Evolutionary conservation across 2,888 invertebrate species (phyloP).

Genomic region (Lapara coniferarum): DNA sequence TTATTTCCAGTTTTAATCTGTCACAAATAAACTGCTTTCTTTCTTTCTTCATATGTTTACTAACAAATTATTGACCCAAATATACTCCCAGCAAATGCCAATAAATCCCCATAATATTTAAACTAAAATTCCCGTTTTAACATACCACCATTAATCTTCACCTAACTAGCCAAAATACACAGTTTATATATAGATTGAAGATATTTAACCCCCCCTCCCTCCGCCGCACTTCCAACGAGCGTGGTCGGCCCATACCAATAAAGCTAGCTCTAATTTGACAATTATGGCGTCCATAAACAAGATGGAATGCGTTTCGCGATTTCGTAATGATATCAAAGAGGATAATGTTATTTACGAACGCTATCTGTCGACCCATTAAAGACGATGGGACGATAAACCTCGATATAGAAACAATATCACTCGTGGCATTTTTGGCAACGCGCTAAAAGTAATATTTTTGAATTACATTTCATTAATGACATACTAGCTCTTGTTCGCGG

Average conservation of each 20-base stretch:
- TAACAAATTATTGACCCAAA: too few species aligned
- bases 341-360: conserved; percentile 7
- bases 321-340: conserved; percentile 22
- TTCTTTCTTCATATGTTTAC: too few species aligned
- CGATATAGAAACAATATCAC: background rate
- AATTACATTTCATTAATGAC: too few species aligned
- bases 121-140: background rate
- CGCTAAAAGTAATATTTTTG: background rate
- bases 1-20: too few species aligned
- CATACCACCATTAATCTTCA: background rate
- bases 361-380: conserved; percentile 7
- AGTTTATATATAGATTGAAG: background rate
- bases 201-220: background rate
- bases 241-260: background rate
- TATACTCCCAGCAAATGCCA: too few species aligned
- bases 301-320: conserved; percentile 17
- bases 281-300: conserved; percentile 22
- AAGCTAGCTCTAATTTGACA: conserved; percentile 20
- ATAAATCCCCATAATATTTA: background rate
- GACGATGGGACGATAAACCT: conserved; percentile 1
- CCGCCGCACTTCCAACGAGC: background rate
- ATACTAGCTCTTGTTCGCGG: too few species aligned
- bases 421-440: background rate
- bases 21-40: too few species aligned
- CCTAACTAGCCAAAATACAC: background rate